Base-by-base conservation (phyloP, 2,888 invertebrate genomes). In the Rhingia rostrata region DNA sequence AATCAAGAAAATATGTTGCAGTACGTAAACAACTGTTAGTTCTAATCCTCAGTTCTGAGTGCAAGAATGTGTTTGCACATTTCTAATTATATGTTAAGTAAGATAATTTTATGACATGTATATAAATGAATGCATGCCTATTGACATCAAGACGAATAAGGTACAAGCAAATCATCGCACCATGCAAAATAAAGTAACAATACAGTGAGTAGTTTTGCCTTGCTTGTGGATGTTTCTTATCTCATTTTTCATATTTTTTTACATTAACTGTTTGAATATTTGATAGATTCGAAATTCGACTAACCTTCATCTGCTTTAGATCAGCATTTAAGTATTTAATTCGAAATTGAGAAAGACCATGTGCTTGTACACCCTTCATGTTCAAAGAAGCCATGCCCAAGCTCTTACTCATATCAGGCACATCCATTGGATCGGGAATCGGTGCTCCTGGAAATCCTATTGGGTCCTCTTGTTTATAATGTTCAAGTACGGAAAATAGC, bases 401-500 rank as follows among this genome's bases (percentile, higher is more conserved):
- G 3, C 94, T 94, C 87, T 95, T 95, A 70, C 93, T 94, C 92
- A 96, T 94, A 86, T 96, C 94, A 0, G 96, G 96, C 32, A 97
- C 94, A 0, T 93, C 92, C 92, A 96, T 94, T 0, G 97, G 97
- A 89, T 97, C 97, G 0, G 96, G 95, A 64, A 97, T 93, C 0
- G 95, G 94, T 0, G 94, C 94, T 0, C 95, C 95, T 0, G 97
- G 97, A n/a, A 97, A 89, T 5, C 96, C 96, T 4, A 96, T 92
- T 0, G 96, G 96, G 90, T 97, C 95, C 12, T 94, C 93, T 88
- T 96, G 94, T 90, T 97, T 95, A 90, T 95, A 97, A 89, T 97
- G 96, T 74, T 95, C 94, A 45, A 97, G 89, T 6, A 96, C 92
- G 6, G 93, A 92, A 56, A 94, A 92, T 53, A 97, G 93, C 88